Conservation (phyloP, 1,140 invertebrate species). For the Magallana angulata region DNA sequence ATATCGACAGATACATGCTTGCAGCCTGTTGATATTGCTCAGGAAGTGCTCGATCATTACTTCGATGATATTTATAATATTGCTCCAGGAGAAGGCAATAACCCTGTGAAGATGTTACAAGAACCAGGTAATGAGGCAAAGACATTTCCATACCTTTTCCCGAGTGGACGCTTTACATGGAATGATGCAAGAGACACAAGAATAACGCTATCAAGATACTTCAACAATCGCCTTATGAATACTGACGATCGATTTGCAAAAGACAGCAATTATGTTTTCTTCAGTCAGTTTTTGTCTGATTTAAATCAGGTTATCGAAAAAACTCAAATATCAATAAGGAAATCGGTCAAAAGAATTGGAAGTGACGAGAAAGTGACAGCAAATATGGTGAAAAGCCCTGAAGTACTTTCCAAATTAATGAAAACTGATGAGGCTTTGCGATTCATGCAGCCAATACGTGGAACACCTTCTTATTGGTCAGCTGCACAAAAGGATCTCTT, state of each 20-base stretch:
- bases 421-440: slow-evolving; percentile 21
- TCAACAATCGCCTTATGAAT: not conserved
- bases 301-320: no score
- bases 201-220: slow-evolving; percentile 35
- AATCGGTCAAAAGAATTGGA: no score
- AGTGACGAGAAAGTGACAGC: not conserved
- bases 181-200: slow-evolving; percentile 26
- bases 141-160: slow-evolving; percentile 38
- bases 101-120: slow-evolving; percentile 41
- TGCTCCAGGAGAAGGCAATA: slow-evolving; percentile 40
- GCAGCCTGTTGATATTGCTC: slow-evolving; percentile 57
- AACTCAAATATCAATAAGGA: no score
- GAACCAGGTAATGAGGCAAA: slow-evolving; percentile 46
- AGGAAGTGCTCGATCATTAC: slow-evolving; percentile 51
- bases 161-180: slow-evolving; percentile 29
- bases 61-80: slow-evolving; percentile 52
- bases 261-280: no score
- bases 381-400: not conserved
- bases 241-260: no score
- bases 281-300: no score
- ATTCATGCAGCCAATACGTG: slow-evolving; percentile 55
- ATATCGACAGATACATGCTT: slow-evolving; percentile 49
- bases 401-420: not conserved
- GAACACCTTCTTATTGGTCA: slow-evolving; percentile 58
- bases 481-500: slow-evolving; percentile 58